Percentiles rank a stretch among this genome's conserved stretches.
phyloP scores from a whole-genome alignment of 2,888 invertebrate species.

The Chrysolina haemoptera region DNA sequence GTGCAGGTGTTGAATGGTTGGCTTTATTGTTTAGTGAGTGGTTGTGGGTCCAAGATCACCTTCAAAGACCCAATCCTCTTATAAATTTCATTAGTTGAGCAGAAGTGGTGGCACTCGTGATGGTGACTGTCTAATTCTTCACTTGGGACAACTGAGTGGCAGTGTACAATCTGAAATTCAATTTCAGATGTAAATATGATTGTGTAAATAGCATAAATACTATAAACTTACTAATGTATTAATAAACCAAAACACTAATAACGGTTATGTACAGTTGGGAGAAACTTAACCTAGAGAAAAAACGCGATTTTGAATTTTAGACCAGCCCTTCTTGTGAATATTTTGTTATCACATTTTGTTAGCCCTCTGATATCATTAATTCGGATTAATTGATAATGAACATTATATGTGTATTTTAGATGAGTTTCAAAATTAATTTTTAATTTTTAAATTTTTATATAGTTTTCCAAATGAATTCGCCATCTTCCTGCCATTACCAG shows the following conservation, averaged over 20 bases:
- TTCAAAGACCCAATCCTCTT: conserved; percentile 23
- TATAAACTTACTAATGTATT: conserved; percentile 37
- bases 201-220: background rate
- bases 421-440: no score
- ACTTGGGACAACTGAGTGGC: conserved; percentile 45
- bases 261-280: background rate
- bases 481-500: no score
- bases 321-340: background rate
- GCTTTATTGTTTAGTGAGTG: conserved; percentile 43
- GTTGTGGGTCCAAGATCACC: conserved; percentile 8
- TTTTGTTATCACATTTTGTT: no score
- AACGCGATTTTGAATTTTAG: background rate
- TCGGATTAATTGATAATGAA: no score
- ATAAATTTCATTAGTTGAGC: conserved; percentile 46
- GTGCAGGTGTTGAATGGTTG: conserved; percentile 47
- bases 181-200: conserved; percentile 32
- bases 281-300: background rate
- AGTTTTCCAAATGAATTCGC: no score
- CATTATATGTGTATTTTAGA: no score
- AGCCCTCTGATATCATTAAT: no score
- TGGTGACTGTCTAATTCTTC: conserved; percentile 54
- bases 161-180: conserved; percentile 10
- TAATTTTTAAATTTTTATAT: no score
- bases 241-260: conserved; percentile 21
- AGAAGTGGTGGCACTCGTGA: conserved; percentile 52